Percentiles rank a stretch among this genome's conserved stretches.
These are phyloP conservation scores for Parazoanthus darwini DNA, from an alignment of 92 coral and sea anemone species.

Conservation along the genomic window DNA sequence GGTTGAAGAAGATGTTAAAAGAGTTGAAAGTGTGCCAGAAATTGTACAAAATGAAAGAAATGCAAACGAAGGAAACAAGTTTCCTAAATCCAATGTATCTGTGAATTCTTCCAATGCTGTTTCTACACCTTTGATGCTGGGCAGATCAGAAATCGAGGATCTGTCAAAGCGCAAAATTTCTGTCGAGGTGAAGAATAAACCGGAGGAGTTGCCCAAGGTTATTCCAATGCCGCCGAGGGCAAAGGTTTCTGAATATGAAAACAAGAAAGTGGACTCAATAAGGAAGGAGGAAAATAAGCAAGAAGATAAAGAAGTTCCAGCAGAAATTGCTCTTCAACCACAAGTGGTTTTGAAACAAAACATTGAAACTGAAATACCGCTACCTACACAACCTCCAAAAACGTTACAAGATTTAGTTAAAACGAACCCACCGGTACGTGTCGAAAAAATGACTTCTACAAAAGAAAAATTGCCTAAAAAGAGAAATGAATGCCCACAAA, in stretches of 20 bases:
- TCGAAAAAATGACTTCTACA: conserved; percentile 14
- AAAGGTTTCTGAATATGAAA: neutral
- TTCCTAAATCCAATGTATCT: neutral
- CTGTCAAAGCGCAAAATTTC: conserved; percentile 33
- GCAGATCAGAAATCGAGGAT: conserved; percentile 26
- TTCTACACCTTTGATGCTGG: neutral
- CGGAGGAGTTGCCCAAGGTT: conserved; percentile 16
- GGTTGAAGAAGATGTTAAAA: neutral
- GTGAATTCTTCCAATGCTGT: neutral
- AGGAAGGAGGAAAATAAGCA: neutral
- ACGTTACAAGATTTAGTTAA: conserved; percentile 33
- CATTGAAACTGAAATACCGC: conserved; percentile 27
- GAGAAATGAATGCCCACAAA: conserved; percentile 1
- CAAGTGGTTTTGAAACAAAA: neutral
- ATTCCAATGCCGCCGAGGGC: conserved; percentile 21
- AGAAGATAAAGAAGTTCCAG: conserved; percentile 1
- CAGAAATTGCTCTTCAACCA: neutral
- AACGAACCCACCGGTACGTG: conserved; percentile 12
- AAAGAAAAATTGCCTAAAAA: conserved; percentile 10
- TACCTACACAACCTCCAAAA: conserved; percentile 13
- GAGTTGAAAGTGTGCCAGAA: neutral
- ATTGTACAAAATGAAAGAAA: neutral
- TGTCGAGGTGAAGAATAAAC: conserved; percentile 29
- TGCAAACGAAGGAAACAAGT: neutral
- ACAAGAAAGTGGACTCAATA: neutral